Percentiles rank a stretch among this genome's conserved stretches.
Conservation (phyloP, 2,888 invertebrate species). For the Heteromyza rotundicornis region DNA sequence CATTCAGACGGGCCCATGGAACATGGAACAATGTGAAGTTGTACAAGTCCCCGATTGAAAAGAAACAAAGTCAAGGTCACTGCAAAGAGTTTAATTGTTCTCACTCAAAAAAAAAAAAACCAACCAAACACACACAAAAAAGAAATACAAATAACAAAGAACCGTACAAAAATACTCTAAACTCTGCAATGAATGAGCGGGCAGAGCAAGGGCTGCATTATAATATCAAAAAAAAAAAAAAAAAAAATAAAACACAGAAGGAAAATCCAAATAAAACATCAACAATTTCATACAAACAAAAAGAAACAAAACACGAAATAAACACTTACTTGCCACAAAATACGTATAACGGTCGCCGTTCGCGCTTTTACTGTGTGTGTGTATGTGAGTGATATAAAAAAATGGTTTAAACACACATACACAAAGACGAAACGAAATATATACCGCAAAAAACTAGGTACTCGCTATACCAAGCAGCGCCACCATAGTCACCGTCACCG, state of each 20-base stretch:
- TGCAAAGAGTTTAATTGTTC: conserved; percentile 63
- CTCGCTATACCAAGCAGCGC: not conserved
- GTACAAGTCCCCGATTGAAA: conserved; percentile 26
- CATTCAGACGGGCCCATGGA: not conserved
- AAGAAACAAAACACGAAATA: not conserved
- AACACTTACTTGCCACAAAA: conserved; percentile 3
- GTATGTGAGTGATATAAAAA: not conserved
- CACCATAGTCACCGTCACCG: not conserved
- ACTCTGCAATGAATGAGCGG: not conserved
- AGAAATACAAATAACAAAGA: not conserved
- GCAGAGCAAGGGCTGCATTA: conserved; percentile 6
- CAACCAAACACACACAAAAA: conserved; percentile 29
- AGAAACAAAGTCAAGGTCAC: conserved; percentile 62
- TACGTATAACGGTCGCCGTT: not conserved
- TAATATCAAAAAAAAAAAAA: too few relatives aligned
- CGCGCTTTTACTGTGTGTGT: too few relatives aligned
- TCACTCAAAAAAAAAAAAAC: conserved; percentile 44
- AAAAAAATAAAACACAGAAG: not conserved
- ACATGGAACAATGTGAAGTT: not conserved
- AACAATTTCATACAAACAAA: not conserved
- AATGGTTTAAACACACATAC: not conserved
- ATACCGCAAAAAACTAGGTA: not conserved
- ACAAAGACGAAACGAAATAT: not conserved
- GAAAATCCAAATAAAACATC: conserved; percentile 18
- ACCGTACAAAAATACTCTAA: too few relatives aligned